These are phyloP conservation scores for Scaptomyza cyrtandrae DNA, from an alignment of 2,888 invertebrate genomes.

Conservation along the genomic window DNA sequence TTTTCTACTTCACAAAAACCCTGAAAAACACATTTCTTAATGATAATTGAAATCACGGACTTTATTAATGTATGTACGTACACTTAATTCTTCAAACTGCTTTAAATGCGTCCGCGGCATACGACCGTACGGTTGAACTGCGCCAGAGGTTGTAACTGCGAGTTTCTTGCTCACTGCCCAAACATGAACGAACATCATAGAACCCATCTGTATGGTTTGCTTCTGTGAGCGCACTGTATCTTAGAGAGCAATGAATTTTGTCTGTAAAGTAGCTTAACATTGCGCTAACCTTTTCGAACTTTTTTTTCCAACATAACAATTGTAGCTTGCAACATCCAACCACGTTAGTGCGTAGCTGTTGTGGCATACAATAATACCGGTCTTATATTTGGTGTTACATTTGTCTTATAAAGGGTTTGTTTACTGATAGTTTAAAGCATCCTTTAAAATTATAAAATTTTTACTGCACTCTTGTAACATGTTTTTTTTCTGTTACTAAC, in stretches of 20 bases:
- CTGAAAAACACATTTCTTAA: conserved; percentile 4
- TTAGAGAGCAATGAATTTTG: background rate
- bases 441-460: background rate
- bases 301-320: conserved; percentile 1
- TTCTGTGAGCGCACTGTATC: background rate
- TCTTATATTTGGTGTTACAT: background rate
- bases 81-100: conserved; percentile 25
- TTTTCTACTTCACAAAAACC: conserved; percentile 18
- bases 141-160: conserved; percentile 36
- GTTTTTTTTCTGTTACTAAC: too few species aligned
- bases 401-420: background rate
- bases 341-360: background rate
- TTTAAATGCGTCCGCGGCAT: conserved; percentile 38
- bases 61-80: conserved; percentile 25
- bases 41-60: conserved; percentile 7
- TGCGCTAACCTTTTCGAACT: background rate
- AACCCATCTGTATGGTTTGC: background rate
- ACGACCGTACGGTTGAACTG: conserved; percentile 30
- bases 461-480: too few species aligned
- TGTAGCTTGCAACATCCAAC: conserved; percentile 12
- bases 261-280: background rate
- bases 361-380: background rate
- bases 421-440: background rate
- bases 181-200: conserved; percentile 38
- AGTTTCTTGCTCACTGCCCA: conserved; percentile 26